phyloP scores from a whole-genome alignment of 1,140 invertebrate genomes.

The Dufourea novaeangliae region DNA sequence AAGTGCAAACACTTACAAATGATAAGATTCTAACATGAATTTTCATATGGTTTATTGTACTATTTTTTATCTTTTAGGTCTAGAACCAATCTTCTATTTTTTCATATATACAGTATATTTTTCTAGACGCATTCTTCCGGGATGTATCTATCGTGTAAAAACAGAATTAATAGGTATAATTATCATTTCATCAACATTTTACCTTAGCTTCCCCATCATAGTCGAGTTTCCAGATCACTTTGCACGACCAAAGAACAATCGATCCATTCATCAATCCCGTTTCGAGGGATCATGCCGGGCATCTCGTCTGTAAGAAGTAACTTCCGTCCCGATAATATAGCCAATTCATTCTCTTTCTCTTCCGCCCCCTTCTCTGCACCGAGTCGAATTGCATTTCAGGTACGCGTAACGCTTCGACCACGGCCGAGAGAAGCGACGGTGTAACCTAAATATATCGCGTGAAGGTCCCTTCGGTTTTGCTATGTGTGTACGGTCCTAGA shows the following conservation, averaged over 20 bases:
- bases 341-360: neutral
- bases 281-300: neutral
- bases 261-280: neutral
- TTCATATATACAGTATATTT: too few relatives aligned
- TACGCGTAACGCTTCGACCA: slow-evolving; percentile 6
- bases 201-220: too few relatives aligned
- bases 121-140: too few relatives aligned
- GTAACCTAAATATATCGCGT: slow-evolving; percentile 26
- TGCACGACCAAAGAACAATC: neutral
- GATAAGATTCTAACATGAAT: too few relatives aligned
- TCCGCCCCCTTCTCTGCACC: too few relatives aligned
- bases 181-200: too few relatives aligned
- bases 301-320: neutral
- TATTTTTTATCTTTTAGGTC: too few relatives aligned
- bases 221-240: neutral
- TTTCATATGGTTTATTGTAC: too few relatives aligned
- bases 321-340: neutral
- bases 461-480: slow-evolving; percentile 10
- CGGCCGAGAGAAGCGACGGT: slow-evolving; percentile 3
- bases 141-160: too few relatives aligned
- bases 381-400: slow-evolving; percentile 11
- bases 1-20: too few relatives aligned
- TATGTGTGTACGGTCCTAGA: slow-evolving; percentile 28
- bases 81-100: too few relatives aligned
- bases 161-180: too few relatives aligned